Base-by-base conservation (phyloP, 1,140 invertebrate species). In the Adelges cooleyi region DNA sequence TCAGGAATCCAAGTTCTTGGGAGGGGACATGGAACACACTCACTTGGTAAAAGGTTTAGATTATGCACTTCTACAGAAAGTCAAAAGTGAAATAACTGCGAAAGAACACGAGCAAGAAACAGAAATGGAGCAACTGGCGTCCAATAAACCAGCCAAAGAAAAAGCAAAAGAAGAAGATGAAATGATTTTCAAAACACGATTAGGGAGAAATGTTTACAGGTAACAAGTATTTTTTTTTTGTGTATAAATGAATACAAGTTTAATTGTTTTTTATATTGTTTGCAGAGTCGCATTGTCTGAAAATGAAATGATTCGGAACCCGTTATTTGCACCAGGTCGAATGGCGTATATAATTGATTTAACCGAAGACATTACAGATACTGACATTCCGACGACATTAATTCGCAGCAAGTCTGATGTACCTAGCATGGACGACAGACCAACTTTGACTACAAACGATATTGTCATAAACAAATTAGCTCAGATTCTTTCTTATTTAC, bases 11-110 rank as follows among this genome's bases (percentile, higher is more conserved):
- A 99, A 99, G 79, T 99, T 95, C 78, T 89, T 99, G 78, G 97
- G 97, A 74, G 97, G 97, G 84, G 97, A 99, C 76, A 98, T 99
- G 89, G 95, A 98, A 70, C 96, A 99, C 72, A 99, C 97, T 76
- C 97, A 99, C 78, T 95, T 99, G 80, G 96, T 99, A 56, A 99
- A 99, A 80, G 97, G 97, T 76, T 80, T 99, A 10, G 97, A 99
- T 85, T 99, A 97, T 79, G 96, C 96, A 8, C 77, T 99, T n/a
- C 77, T 99, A 50, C 94, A 99, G 75, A 99, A 99, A 78, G 92
- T 94, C 71, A 77, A 78, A 71, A 89, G 86, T 70, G 90, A 94
- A 77, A 90, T 94, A 68, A 80, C 83, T 68, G 80, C 80, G 2
- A 85, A 87, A 67, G 89, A 91, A 71, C 78, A 82, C 33, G 92